Evolutionary conservation across 1,140 invertebrate genomes (phyloP).

Genomic region (Zaprionus camerounensis): DNA sequence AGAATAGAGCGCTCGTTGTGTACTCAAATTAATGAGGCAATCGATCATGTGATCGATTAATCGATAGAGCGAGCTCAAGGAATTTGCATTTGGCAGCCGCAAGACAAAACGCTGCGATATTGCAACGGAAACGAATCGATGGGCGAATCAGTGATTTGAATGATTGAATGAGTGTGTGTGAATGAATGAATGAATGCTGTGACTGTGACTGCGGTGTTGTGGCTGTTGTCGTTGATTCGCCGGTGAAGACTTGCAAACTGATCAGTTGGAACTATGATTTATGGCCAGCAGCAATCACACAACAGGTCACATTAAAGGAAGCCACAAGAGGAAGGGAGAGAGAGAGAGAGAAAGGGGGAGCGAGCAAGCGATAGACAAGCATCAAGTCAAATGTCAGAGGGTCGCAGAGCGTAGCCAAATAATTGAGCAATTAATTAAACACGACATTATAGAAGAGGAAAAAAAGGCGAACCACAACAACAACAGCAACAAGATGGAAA

Average conservation of each 20-base stretch:
- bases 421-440: constrained; percentile 82
- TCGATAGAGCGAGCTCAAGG: constrained; percentile 25
- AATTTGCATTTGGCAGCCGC: constrained; percentile 33
- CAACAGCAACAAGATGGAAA: constrained; percentile 53
- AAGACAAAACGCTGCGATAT: constrained; percentile 22
- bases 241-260: constrained; percentile 46
- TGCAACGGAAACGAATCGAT: constrained; percentile 57
- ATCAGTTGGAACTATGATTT: constrained; percentile 61
- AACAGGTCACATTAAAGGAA: constrained; percentile 76
- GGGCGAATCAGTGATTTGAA: constrained; percentile 5
- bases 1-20: constrained; percentile 15
- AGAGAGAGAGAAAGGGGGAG: not conserved
- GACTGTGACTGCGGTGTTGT: not conserved
- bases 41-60: constrained; percentile 29
- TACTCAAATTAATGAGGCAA: constrained; percentile 29
- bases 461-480: constrained; percentile 31
- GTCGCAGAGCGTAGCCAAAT: constrained; percentile 61
- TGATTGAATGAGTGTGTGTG: not conserved
- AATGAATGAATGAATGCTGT: constrained; percentile 5
- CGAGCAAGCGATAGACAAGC: constrained; percentile 16
- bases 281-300: constrained; percentile 47
- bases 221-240: constrained; percentile 32
- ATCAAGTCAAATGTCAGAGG: constrained; percentile 78
- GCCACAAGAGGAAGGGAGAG: constrained; percentile 13
- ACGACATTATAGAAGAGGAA: constrained; percentile 48